These are phyloP conservation scores for Blastobasis adustella DNA, from an alignment of 2,888 invertebrate species.

Conservation along the genomic window DNA sequence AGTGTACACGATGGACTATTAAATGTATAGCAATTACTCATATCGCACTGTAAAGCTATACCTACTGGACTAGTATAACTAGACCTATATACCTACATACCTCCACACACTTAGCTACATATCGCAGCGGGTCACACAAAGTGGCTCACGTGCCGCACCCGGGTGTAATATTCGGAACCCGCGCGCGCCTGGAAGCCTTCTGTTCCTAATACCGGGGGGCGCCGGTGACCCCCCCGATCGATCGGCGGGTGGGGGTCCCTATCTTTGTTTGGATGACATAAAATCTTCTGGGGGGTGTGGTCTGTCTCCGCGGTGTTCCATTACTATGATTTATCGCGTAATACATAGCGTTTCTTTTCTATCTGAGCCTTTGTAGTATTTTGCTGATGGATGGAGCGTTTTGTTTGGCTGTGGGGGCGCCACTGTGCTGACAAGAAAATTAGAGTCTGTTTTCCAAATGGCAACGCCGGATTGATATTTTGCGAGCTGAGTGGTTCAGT, in stretches of 20 bases:
- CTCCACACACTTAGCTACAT: no score
- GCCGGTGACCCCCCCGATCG: slow-evolving; percentile 24
- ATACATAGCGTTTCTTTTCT: slow-evolving; percentile 18
- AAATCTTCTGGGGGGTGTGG: slow-evolving; percentile 62
- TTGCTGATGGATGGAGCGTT: slow-evolving; percentile 6
- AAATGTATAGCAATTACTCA: no score
- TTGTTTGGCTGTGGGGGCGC: slow-evolving; percentile 1
- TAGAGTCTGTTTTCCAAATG: no score
- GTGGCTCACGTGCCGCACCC: slow-evolving; percentile 29
- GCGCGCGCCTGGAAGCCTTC: slow-evolving; percentile 31
- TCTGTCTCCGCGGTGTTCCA: slow-evolving; percentile 32
- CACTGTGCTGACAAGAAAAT: no score
- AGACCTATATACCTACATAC: no score
- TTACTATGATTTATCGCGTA: slow-evolving; percentile 38
- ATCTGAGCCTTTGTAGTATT: slow-evolving; percentile 15
- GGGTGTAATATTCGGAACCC: slow-evolving; percentile 30
- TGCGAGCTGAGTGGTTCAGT: no score
- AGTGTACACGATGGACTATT: no score
- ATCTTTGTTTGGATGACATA: slow-evolving; percentile 67
- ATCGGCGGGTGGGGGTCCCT: slow-evolving; percentile 21
- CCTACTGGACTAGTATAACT: no score
- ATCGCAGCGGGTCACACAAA: slow-evolving; percentile 11
- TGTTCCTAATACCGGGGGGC: slow-evolving; percentile 23
- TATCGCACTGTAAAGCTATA: no score
- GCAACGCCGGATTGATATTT: no score